A percentile compares a stretch with the other conserved stretches of the same genome.
phyloP scores from a whole-genome alignment of 2,113 vertebrate genomes.

The Penelope pileata region DNA sequence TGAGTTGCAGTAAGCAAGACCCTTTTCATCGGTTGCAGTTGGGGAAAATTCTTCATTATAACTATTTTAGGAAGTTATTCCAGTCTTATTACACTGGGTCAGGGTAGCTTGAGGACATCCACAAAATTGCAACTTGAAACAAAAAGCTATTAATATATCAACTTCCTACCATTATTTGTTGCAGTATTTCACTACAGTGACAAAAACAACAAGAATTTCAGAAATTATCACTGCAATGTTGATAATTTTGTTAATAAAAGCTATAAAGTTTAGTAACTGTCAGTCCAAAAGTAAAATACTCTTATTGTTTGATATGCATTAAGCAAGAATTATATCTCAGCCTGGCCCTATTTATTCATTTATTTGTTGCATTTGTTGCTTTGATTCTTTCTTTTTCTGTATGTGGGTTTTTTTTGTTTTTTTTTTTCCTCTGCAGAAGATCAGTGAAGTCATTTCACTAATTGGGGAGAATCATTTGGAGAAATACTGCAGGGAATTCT shows the following conservation, averaged over 20 bases:
- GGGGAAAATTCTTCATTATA: not conserved
- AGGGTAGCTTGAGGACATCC: not conserved
- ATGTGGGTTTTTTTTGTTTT: not conserved
- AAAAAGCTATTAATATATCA: not conserved
- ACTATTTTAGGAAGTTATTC: not conserved
- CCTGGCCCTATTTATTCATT: not conserved
- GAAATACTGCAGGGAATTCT: not conserved
- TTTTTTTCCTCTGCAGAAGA: not conserved
- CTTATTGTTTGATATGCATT: not conserved
- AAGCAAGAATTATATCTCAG: not conserved
- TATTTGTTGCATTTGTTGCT: not conserved
- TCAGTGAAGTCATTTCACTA: not conserved
- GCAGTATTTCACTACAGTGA: not conserved
- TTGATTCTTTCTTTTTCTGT: not conserved
- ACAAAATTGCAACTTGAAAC: not conserved
- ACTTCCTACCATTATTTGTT: not conserved
- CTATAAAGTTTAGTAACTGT: not conserved
- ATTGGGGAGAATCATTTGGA: not conserved
- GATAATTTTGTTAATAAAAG: not conserved
- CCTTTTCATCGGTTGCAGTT: not conserved
- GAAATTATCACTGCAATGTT: not conserved
- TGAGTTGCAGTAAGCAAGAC: accelerated
- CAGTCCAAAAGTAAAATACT: not conserved
- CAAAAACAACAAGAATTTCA: not conserved
- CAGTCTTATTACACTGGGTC: not conserved